phyloP scores from a whole-genome alignment of 2,113 vertebrate species.

The Excalfactoria chinensis region DNA sequence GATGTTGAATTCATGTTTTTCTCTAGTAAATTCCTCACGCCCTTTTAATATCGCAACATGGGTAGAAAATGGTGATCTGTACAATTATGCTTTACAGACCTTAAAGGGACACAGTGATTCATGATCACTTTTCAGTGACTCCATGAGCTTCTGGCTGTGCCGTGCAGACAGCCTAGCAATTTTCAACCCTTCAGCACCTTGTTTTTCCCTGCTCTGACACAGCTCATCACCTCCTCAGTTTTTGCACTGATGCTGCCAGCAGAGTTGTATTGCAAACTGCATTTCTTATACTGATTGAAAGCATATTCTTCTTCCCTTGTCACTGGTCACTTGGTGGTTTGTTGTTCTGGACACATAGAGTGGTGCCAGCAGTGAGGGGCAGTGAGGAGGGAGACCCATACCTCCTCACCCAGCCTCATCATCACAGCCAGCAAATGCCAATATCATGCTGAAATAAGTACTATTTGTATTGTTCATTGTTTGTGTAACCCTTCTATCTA shows the following conservation, averaged over 20 bases:
- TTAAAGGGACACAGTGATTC: not conserved
- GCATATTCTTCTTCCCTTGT: not conserved
- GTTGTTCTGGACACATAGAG: not conserved
- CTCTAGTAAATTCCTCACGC: not conserved
- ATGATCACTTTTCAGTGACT: not conserved
- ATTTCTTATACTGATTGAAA: not conserved
- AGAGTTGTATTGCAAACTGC: not conserved
- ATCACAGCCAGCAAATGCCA: not conserved
- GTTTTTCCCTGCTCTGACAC: accelerated
- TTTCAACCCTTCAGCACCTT: not conserved
- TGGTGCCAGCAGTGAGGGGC: not conserved
- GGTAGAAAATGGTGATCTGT: not conserved
- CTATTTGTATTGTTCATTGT: not conserved
- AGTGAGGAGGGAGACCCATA: accelerated
- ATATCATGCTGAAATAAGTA: not conserved
- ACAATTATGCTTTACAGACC: not conserved
- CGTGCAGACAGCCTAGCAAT: accelerated
- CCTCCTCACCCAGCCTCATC: not conserved
- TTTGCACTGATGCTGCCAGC: not conserved
- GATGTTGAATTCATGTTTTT: not conserved
- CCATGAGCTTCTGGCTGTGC: not conserved
- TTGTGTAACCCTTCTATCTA: not conserved
- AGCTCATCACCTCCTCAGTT: not conserved
- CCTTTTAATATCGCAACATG: not conserved
- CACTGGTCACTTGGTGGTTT: not conserved